Evolutionary conservation across 1,140 invertebrate species (phyloP).

Genomic region (Hypsibius dujardini): DNA sequence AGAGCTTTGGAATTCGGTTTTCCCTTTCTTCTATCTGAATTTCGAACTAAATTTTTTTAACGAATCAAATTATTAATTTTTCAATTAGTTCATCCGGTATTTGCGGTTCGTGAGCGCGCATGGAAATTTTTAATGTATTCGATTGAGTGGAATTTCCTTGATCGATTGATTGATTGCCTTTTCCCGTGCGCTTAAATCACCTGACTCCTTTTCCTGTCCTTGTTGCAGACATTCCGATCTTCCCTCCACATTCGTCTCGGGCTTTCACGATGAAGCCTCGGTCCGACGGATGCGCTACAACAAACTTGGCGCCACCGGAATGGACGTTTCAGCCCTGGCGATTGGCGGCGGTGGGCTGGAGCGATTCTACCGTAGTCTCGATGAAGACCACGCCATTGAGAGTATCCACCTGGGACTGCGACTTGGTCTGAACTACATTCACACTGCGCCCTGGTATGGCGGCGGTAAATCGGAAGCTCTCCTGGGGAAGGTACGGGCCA

Average conservation of each 20-base stretch:
- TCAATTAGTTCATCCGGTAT: too few relatives aligned
- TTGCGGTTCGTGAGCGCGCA: too few relatives aligned
- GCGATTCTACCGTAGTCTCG: conserved; percentile 27
- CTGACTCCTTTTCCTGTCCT: too few relatives aligned
- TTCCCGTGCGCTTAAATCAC: too few relatives aligned
- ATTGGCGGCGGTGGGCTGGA: conserved; percentile 11
- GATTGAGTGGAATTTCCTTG: too few relatives aligned
- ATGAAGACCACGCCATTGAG: conserved; percentile 45
- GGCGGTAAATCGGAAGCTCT: conserved; percentile 45
- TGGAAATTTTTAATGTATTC: too few relatives aligned
- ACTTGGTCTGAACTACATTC: conserved; percentile 70
- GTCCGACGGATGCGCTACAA: conserved; percentile 40
- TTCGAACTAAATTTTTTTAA: too few relatives aligned
- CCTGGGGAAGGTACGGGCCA: conserved; percentile 56
- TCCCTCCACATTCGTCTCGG: conserved; percentile 39
- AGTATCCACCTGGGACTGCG: conserved; percentile 52
- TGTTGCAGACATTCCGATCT: conserved; percentile 6
- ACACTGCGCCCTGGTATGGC: conserved; percentile 77
- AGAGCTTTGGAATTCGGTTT: too few relatives aligned
- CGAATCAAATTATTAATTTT: too few relatives aligned
- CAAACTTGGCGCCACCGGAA: conserved; percentile 40
- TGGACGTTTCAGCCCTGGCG: conserved; percentile 41
- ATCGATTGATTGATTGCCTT: too few relatives aligned
- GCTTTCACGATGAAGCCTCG: conserved; percentile 40
- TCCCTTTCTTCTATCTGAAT: too few relatives aligned